Conservation (phyloP, 2,888 invertebrate genomes). For the Callyntrura guangdongensis region DNA sequence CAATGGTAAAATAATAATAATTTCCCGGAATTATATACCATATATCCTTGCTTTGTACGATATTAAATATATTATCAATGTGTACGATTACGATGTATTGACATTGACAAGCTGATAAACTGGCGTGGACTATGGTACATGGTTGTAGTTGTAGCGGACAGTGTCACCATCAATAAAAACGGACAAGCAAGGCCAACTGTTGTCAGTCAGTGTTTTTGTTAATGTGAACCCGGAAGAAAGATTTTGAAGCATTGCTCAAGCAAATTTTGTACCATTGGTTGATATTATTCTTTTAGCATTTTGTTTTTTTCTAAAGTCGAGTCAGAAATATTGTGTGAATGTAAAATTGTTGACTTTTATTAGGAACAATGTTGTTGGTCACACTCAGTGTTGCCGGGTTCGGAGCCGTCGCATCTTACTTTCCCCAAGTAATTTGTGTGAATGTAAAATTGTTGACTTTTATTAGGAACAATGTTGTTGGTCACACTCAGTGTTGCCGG, state of each 20-base stretch:
- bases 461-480: conserved; percentile 93
- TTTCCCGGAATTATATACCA: no score
- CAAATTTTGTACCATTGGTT: not conserved
- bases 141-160: no score
- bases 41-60: no score
- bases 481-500: conserved; percentile 96
- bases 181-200: no score
- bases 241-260: no score
- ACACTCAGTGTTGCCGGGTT: conserved; percentile 95
- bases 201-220: not conserved
- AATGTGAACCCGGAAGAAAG: not conserved
- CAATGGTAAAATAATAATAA: no score
- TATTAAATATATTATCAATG: no score
- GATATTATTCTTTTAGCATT: not conserved
- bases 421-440: conserved; percentile 92
- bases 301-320: not conserved
- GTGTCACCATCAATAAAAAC: no score
- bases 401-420: conserved; percentile 96
- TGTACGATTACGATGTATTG: no score
- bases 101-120: no score
- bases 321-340: not conserved
- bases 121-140: no score
- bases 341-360: conserved; percentile 12
- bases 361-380: conserved; percentile 95
- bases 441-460: conserved; percentile 20